phyloP scores from a whole-genome alignment of 2,888 invertebrate species.

The Pharmacophagus antenor region DNA sequence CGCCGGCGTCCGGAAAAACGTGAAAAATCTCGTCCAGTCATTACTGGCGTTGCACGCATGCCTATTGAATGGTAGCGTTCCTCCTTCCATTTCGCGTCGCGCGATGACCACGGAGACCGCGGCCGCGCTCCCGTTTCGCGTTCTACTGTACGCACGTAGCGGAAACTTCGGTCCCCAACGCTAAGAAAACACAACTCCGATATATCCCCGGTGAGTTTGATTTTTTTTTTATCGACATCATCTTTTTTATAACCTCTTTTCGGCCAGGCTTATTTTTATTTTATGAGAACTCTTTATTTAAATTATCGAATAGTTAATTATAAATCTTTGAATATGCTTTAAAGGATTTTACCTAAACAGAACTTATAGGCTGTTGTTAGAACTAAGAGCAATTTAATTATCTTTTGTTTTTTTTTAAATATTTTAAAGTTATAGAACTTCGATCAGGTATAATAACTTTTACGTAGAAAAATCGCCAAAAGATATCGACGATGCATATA shows the following conservation, averaged over 20 bases:
- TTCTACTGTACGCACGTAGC: constrained; percentile 17
- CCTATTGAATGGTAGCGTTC: constrained; percentile 41
- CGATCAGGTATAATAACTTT: not conserved
- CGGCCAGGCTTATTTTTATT: no score
- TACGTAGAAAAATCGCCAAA: not conserved
- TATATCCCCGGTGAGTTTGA: not conserved
- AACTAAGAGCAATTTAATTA: no score
- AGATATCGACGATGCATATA: not conserved
- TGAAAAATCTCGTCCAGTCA: constrained; percentile 30
- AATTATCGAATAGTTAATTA: no score
- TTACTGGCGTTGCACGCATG: constrained; percentile 55
- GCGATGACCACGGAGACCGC: constrained; percentile 41
- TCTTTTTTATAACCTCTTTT: not conserved
- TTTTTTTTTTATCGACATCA: not conserved
- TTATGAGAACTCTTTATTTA: no score
- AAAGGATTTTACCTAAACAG: no score
- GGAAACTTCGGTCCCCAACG: constrained; percentile 7
- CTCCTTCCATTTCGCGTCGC: constrained; percentile 42
- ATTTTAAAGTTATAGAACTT: no score
- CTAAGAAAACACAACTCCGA: not conserved
- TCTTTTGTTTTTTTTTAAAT: no score
- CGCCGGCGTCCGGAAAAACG: constrained; percentile 23
- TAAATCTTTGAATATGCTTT: no score
- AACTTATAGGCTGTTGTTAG: no score
- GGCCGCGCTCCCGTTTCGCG: constrained; percentile 29